These are phyloP conservation scores for Paedocypris micromegethes DNA, from an alignment of 2,797 vertebrate genomes.

Conservation along the genomic window DNA sequence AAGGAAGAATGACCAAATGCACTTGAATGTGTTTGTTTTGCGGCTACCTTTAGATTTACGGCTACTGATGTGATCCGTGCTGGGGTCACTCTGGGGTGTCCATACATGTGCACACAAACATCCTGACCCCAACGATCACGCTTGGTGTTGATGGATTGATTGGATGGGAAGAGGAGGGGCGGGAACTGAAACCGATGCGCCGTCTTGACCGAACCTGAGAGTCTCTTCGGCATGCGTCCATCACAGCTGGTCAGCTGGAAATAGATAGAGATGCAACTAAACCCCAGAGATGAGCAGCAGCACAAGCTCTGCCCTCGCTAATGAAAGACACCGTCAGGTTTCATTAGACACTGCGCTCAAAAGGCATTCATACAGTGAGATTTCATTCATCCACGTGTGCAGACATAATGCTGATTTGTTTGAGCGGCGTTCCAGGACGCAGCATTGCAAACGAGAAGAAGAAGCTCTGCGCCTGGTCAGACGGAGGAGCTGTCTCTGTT, in stretches of 20 bases:
- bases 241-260: constrained; percentile 64
- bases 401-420: too few species aligned
- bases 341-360: constrained; percentile 17
- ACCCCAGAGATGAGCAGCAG: constrained; percentile 48
- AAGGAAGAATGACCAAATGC: constrained; percentile 13
- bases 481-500: not conserved
- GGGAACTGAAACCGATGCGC: constrained; percentile 31
- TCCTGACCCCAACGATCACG: constrained; percentile 25
- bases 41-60: constrained; percentile 36
- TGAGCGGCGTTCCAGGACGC: too few species aligned
- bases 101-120: constrained; percentile 27
- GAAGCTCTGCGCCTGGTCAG: not conserved
- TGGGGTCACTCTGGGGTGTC: constrained; percentile 30
- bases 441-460: not conserved
- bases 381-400: not conserved
- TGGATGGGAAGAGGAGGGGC: constrained; percentile 33
- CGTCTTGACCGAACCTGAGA: constrained; percentile 59
- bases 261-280: constrained; percentile 65
- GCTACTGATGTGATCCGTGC: constrained; percentile 24
- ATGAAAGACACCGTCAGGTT: constrained; percentile 24
- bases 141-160: constrained; percentile 40
- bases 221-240: constrained; percentile 51
- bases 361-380: constrained; percentile 2
- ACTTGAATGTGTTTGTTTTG: constrained; percentile 27
- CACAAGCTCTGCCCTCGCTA: constrained; percentile 23